phyloP scores from a whole-genome alignment of 2,797 vertebrate species.

The Pangasius djambal region DNA sequence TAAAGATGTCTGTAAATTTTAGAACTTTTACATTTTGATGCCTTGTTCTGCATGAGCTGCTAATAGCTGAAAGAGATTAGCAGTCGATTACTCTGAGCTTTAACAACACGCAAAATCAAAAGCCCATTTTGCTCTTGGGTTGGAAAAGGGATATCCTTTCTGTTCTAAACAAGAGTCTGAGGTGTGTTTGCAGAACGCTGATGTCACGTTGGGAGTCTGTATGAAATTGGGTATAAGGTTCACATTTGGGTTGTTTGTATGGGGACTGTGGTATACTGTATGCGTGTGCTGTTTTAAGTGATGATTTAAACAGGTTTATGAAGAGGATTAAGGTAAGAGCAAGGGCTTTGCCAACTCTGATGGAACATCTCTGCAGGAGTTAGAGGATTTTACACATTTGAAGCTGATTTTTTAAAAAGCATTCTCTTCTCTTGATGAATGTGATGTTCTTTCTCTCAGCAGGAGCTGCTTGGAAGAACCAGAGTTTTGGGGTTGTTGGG shows the following conservation, averaged over 20 bases:
- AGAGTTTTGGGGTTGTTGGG: not conserved
- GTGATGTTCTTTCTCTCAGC: not conserved
- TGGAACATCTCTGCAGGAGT: not conserved
- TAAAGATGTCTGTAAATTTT: not conserved
- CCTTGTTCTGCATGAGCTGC: not conserved
- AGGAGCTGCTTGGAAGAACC: not conserved
- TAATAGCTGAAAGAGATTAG: not conserved
- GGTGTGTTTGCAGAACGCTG: not conserved
- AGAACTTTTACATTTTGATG: not conserved
- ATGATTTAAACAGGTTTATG: not conserved
- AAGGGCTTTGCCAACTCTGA: conserved; percentile 6
- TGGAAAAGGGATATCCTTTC: not conserved
- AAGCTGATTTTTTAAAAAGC: not conserved
- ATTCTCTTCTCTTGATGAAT: not conserved
- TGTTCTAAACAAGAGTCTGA: not conserved
- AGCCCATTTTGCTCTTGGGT: not conserved
- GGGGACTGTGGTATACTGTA: not conserved
- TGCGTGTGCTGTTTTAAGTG: not conserved
- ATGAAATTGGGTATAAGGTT: not conserved
- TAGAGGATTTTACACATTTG: not conserved
- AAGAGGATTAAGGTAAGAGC: not conserved
- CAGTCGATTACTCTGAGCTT: not conserved
- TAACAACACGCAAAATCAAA: not conserved
- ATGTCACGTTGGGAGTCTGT: not conserved
- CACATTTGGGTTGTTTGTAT: not conserved